phyloP scores from a whole-genome alignment of 2,797 vertebrate genomes.

The Astyanax mexicanus region DNA sequence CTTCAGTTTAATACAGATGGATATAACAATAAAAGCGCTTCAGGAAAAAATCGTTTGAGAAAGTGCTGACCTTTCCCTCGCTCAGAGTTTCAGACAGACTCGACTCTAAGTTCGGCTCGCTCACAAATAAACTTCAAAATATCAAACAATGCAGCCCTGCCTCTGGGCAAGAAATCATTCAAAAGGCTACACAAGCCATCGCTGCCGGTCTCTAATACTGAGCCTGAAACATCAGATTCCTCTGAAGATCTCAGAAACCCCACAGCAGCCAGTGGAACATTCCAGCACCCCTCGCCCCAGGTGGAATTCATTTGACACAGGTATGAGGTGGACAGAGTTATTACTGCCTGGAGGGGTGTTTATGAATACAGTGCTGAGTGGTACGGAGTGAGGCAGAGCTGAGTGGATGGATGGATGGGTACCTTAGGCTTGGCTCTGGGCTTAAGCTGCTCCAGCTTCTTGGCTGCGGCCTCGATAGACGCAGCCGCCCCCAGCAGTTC shows the following conservation, averaged over 20 bases:
- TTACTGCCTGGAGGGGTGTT: slow-evolving; percentile 8
- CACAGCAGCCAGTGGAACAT: slow-evolving; percentile 30
- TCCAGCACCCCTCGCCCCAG: slow-evolving; percentile 22
- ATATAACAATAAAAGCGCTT: slow-evolving; percentile 62
- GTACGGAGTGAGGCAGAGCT: not conserved
- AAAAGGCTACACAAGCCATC: slow-evolving; percentile 47
- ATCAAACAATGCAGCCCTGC: slow-evolving; percentile 61
- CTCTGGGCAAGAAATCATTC: not conserved
- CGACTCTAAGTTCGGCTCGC: slow-evolving; percentile 64
- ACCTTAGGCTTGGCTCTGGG: slow-evolving; percentile 98
- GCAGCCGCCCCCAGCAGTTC: slow-evolving; percentile 96
- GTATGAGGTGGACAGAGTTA: slow-evolving; percentile 26
- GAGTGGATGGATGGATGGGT: slow-evolving; percentile 55
- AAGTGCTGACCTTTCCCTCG: slow-evolving; percentile 59
- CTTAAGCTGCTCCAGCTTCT: slow-evolving; percentile 98
- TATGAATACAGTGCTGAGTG: slow-evolving; percentile 17
- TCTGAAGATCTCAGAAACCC: not conserved
- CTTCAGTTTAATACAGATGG: slow-evolving; percentile 49
- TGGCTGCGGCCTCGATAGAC: slow-evolving; percentile 98
- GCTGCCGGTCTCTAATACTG: not conserved
- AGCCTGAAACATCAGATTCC: not conserved
- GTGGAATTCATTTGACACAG: slow-evolving; percentile 43
- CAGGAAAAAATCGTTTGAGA: slow-evolving; percentile 65
- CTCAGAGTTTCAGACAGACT: slow-evolving; percentile 65
- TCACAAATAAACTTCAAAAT: slow-evolving; percentile 66